These are phyloP conservation scores for Thomomys bottae DNA, from an alignment of 2,113 vertebrate genomes.

Conservation along the genomic window DNA sequence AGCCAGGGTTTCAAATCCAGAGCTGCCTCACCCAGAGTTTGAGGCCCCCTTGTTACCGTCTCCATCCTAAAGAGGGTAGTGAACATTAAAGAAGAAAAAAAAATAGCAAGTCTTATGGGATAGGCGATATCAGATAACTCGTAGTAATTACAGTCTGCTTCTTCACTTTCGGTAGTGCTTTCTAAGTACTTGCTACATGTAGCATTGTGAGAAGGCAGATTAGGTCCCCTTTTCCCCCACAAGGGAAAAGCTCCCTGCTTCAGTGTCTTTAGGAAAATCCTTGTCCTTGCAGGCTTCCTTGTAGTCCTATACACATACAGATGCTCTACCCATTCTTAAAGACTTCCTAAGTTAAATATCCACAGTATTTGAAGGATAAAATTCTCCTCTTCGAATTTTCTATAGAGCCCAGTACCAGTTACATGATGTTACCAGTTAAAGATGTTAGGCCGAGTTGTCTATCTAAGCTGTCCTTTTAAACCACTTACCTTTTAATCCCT, in stretches of 20 bases:
- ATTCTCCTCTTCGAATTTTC: not conserved
- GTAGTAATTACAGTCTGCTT: not conserved
- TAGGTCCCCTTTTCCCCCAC: not conserved
- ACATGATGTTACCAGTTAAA: not conserved
- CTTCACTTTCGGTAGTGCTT: not conserved
- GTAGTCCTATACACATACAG: not conserved
- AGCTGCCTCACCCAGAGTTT: not conserved
- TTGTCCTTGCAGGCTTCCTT: not conserved
- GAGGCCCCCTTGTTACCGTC: not conserved
- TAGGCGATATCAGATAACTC: not conserved
- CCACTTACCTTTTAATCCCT: not conserved
- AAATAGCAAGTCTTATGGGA: not conserved
- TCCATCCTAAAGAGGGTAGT: not conserved
- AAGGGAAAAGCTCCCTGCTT: not conserved
- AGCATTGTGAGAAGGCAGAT: not conserved
- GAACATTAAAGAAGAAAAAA: not conserved
- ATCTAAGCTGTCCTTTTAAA: too few relatives aligned
- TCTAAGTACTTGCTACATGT: not conserved
- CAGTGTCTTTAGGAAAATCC: not conserved
- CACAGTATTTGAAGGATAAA: not conserved
- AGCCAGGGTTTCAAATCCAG: not conserved
- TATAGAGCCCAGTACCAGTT: not conserved
- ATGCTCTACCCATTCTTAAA: conserved; percentile 24
- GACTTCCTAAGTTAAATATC: not conserved
- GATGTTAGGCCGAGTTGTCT: not conserved